Conservation (phyloP, 2,113 vertebrate species). For the Clinocottus analis region DNA sequence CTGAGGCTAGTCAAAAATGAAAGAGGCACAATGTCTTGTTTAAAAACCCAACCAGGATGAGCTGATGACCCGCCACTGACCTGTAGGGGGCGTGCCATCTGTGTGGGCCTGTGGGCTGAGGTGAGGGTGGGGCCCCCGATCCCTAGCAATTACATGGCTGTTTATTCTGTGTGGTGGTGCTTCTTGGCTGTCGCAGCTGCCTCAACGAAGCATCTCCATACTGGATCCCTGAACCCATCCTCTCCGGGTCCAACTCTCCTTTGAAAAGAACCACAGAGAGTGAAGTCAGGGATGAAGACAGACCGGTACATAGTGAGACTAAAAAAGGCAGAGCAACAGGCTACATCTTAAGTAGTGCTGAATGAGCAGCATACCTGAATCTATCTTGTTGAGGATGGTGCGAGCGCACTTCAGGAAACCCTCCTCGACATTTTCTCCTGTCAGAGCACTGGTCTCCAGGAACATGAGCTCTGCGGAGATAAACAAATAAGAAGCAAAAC, state of each 20-base stretch:
- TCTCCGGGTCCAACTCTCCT: conserved; percentile 94
- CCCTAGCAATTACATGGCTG: conserved; percentile 92
- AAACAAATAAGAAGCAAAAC: neutral
- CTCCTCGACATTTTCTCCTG: conserved; percentile 93
- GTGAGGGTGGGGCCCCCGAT: conserved; percentile 26
- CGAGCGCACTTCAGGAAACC: conserved; percentile 93
- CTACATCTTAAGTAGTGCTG: neutral
- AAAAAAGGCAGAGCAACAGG: neutral
- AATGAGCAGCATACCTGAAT: conserved; percentile 84
- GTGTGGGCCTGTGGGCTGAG: conserved; percentile 48
- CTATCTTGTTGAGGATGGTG: conserved; percentile 93
- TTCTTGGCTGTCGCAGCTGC: conserved; percentile 89
- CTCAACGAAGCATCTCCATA: conserved; percentile 91
- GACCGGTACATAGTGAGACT: neutral
- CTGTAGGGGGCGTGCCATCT: conserved; percentile 63
- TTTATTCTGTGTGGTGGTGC: conserved; percentile 84
- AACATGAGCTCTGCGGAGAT: conserved; percentile 88
- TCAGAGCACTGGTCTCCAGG: conserved; percentile 93
- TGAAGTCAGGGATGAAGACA: neutral
- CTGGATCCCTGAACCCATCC: conserved; percentile 96
- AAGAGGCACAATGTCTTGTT: neutral
- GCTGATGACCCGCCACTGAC: conserved; percentile 46
- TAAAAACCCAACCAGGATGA: neutral
- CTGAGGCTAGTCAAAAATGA: neutral
- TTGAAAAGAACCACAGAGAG: neutral